Percentiles rank a stretch among this genome's conserved stretches.
Conservation (phyloP, 2,113 vertebrate genomes). For the Vireo altiloquus region DNA sequence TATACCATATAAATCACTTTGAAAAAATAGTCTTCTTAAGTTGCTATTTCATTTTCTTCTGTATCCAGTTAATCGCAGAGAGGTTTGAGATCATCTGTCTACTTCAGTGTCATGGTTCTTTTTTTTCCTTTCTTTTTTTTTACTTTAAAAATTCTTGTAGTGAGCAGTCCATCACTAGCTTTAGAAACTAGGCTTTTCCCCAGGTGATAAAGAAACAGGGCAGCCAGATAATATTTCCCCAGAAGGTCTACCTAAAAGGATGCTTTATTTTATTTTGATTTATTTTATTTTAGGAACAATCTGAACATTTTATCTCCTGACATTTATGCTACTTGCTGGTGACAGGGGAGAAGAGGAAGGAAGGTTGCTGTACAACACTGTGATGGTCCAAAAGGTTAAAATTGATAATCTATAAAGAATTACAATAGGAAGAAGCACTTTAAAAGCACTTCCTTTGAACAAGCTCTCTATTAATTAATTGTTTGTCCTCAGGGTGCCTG, state of each 20-base stretch:
- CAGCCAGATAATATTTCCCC: neutral
- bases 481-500: conserved; percentile 53
- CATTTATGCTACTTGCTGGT: conserved; percentile 16
- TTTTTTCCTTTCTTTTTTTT: neutral
- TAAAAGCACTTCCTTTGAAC: conserved; percentile 54
- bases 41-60: conserved; percentile 49
- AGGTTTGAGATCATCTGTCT: neutral
- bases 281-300: neutral
- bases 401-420: conserved; percentile 74
- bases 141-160: neutral
- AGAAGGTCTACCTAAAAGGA: neutral
- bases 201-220: neutral
- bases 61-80: neutral
- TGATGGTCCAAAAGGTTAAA: conserved; percentile 56
- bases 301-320: conserved; percentile 14
- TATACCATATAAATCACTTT: conserved; percentile 41
- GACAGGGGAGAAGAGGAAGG: conserved; percentile 5
- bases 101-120: neutral
- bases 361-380: conserved; percentile 53
- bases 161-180: neutral
- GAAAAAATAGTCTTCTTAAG: neutral
- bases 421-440: conserved; percentile 53
- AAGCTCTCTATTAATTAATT: conserved; percentile 77
- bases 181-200: neutral
- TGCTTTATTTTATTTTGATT: neutral